phyloP scores from a whole-genome alignment of 2,797 vertebrate genomes.

The Schizopygopsis pylzovi region DNA sequence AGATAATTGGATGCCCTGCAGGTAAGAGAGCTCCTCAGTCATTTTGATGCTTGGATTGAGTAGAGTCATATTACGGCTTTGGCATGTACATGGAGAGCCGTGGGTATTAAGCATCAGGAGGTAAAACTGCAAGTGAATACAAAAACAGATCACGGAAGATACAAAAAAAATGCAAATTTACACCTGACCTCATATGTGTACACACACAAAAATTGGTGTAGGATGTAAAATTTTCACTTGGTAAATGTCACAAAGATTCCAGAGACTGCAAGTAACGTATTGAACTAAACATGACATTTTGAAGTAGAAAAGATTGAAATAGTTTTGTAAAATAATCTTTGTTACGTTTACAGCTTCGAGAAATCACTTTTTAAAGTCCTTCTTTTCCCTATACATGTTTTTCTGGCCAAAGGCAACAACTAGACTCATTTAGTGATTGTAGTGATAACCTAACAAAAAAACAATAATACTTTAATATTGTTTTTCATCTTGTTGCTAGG shows the following conservation, averaged over 20 bases:
- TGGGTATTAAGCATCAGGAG: conserved; percentile 9
- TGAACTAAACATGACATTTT: not conserved
- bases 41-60: conserved; percentile 23
- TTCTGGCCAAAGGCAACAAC: not conserved
- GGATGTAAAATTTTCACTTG: not conserved
- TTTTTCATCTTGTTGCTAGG: not conserved
- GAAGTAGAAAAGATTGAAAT: not conserved
- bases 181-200: not conserved
- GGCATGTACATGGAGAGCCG: not conserved
- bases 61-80: conserved; percentile 29
- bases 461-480: not conserved
- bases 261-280: not conserved
- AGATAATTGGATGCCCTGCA: conserved; percentile 46
- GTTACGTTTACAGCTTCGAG: not conserved
- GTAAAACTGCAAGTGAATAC: not conserved
- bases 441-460: not conserved
- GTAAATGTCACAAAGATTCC: not conserved
- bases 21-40: conserved; percentile 43
- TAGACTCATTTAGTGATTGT: not conserved
- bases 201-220: not conserved
- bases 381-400: not conserved
- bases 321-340: not conserved
- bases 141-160: conserved; percentile 18
- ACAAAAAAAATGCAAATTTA: not conserved
- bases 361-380: not conserved